Base-by-base conservation (phyloP, 53 echinoderm and acorn worm genomes). In the Holothuria scabra region DNA sequence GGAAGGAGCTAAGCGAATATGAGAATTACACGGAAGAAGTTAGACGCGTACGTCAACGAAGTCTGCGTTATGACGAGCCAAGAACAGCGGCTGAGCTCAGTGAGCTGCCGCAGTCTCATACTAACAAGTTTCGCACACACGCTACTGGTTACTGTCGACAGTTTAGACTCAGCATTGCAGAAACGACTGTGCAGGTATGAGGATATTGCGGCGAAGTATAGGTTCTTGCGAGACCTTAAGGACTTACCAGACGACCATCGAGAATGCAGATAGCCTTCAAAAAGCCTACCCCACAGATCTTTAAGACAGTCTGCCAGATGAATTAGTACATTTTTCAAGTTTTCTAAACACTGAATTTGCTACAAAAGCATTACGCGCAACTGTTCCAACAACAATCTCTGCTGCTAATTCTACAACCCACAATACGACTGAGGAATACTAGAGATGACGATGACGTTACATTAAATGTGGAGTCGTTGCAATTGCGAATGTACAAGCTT, bases 221-320 rank as follows among this genome's bases (percentile, higher is more conserved):
- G n/a, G n/a, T n/a, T 56, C 57, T 19, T 56, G 57, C 57, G 57
- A 56, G 57, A 56, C 57, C 57, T 56, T 56, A 56, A 56, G 57
- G 57, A 56, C 57, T 56, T 56, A 56, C 57, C 57, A 56, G 57
- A 56, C 57, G 57, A 56, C 57, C 57, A 56, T 56, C 57, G 19
- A 56, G 57, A 56, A 56, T 56, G 57, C 57, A 56, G 57, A 56
- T 56, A 56, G 57, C 57, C 57, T 56, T n/a, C n/a, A n/a, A n/a
- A n/a, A n/a, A n/a, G n/a, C n/a, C n/a, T n/a, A n/a, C n/a, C n/a
- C n/a, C n/a, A n/a, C n/a, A n/a, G n/a, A n/a, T n/a, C n/a, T n/a
- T n/a, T n/a, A n/a, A n/a, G n/a, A n/a, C n/a, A n/a, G 57, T 56
- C 57, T 56, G 57, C 57, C 57, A 56, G 57, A 56, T 56, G 57